Evolutionary conservation across 2,888 invertebrate species (phyloP).

Genomic region (Eristalis arbustorum): DNA sequence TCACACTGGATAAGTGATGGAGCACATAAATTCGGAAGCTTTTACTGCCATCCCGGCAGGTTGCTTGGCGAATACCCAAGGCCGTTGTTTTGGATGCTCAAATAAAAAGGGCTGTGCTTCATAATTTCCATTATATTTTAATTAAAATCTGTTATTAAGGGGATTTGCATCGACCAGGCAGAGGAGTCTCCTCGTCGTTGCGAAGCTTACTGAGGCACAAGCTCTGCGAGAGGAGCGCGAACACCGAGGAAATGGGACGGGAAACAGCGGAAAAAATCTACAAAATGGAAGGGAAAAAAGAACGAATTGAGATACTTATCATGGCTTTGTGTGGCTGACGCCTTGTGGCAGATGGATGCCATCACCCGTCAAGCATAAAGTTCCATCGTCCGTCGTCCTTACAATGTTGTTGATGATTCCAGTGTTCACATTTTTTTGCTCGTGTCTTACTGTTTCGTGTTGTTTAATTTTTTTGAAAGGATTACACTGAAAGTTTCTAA

Average conservation of each 20-base stretch:
- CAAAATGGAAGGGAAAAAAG: not conserved
- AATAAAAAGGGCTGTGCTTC: constrained; percentile 43
- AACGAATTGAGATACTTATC: constrained; percentile 32
- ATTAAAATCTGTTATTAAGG: constrained; percentile 65
- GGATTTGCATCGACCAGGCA: constrained; percentile 51
- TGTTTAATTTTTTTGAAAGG: constrained; percentile 3
- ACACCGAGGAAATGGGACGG: not conserved
- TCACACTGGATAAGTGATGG: constrained; percentile 33
- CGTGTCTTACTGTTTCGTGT: not conserved
- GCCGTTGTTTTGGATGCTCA: constrained; percentile 17
- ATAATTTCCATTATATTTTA: constrained; percentile 67
- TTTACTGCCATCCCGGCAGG: constrained; percentile 29
- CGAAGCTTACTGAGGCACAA: not conserved
- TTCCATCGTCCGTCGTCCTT: constrained; percentile 18
- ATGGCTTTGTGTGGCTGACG: constrained; percentile 24
- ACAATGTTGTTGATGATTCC: constrained; percentile 19
- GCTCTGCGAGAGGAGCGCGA: not conserved
- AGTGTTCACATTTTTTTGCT: not conserved
- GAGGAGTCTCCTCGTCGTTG: not conserved
- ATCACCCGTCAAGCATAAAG: constrained; percentile 32
- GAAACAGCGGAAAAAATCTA: not conserved
- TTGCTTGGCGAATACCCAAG: constrained; percentile 19
- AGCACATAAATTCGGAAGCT: constrained; percentile 48
- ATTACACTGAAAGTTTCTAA: constrained; percentile 41
- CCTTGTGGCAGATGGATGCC: constrained; percentile 51